Conservation (phyloP, 2,888 invertebrate genomes). For the Apoderus coryli region DNA sequence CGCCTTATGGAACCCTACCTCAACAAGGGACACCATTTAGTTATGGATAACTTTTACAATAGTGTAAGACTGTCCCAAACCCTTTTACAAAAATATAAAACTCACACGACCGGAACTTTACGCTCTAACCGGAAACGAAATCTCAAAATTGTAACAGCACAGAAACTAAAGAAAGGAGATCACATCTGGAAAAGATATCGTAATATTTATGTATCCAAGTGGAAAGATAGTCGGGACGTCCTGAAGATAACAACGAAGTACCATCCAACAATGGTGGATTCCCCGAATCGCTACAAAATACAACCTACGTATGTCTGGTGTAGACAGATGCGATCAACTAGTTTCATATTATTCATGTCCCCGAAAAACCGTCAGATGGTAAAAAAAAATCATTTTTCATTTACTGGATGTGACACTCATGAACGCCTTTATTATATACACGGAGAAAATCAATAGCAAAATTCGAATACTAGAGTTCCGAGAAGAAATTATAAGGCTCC, state of each 20-base stretch:
- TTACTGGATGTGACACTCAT: conserved; percentile 1
- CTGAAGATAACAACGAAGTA: conserved; percentile 16
- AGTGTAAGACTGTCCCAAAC: conserved; percentile 9
- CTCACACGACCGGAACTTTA: conserved; percentile 14
- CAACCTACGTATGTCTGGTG: conserved; percentile 19
- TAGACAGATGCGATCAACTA: conserved; percentile 22
- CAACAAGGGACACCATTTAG: conserved; percentile 7
- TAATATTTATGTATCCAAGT: conserved; percentile 15
- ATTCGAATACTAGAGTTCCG: too few species aligned
- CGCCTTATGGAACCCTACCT: conserved; percentile 8
- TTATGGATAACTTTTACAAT: conserved; percentile 12
- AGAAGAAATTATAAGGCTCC: too few species aligned
- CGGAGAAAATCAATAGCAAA: neutral
- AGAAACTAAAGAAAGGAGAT: conserved; percentile 12
- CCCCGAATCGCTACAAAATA: too few species aligned
- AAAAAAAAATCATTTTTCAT: conserved; percentile 5
- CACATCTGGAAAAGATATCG: conserved; percentile 11
- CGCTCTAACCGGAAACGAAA: conserved; percentile 12
- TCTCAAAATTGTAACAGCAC: conserved; percentile 10
- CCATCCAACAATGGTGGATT: conserved; percentile 15
- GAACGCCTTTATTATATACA: neutral
- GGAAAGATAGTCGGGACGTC: conserved; percentile 17
- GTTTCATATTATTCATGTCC: conserved; percentile 1
- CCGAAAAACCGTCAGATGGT: conserved; percentile 3
- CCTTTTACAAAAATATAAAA: too few species aligned